phyloP scores from a whole-genome alignment of 2,113 vertebrate species.

The Hiodon tergisus region DNA sequence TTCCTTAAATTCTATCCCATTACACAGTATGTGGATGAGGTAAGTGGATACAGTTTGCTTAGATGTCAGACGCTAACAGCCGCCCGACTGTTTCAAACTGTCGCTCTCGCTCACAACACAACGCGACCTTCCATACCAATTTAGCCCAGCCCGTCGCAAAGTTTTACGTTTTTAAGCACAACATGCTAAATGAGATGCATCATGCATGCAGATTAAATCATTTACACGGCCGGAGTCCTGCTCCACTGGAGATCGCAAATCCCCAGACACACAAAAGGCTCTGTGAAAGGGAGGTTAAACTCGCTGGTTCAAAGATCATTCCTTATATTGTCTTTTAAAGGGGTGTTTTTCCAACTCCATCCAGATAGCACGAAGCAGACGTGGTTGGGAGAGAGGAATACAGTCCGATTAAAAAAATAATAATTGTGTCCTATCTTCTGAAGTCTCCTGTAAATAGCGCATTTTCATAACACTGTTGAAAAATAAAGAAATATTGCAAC shows the following conservation, averaged over 20 bases:
- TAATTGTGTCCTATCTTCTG: no score
- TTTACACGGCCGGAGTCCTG: constrained; percentile 50
- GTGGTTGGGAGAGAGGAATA: no score
- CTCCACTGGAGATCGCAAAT: constrained; percentile 30
- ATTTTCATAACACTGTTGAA: not conserved
- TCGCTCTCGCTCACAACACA: constrained; percentile 33
- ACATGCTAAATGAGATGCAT: constrained; percentile 29
- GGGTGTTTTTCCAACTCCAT: no score
- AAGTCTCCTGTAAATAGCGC: not conserved
- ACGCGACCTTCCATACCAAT: not conserved
- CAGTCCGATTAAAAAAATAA: no score
- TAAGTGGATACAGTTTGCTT: constrained; percentile 12
- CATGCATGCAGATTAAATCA: constrained; percentile 38
- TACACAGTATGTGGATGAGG: constrained; percentile 23
- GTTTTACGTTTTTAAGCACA: constrained; percentile 16
- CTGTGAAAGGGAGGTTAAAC: not conserved
- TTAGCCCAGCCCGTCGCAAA: not conserved
- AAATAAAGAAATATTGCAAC: not conserved
- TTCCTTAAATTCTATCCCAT: constrained; percentile 31
- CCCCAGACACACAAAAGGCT: not conserved
- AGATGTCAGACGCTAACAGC: not conserved
- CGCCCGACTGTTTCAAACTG: constrained; percentile 22
- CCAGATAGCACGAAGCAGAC: no score
- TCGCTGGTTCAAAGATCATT: not conserved
- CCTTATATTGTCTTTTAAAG: no score